These are phyloP conservation scores for Drosophila azteca DNA, from an alignment of 1,140 invertebrate species.

Conservation along the genomic window DNA sequence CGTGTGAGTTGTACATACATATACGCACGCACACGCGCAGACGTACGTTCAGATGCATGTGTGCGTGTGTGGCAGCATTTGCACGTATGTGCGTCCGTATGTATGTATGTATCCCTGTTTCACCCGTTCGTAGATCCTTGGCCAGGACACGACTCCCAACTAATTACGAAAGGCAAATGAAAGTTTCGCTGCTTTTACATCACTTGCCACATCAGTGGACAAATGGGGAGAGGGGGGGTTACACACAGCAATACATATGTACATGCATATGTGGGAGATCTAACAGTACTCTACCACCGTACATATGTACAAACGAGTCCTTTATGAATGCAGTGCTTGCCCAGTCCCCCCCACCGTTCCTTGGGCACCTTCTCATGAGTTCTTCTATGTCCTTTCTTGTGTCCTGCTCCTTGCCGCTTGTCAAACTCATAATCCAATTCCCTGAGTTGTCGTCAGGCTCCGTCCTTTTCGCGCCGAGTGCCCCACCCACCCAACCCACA, in stretches of 20 bases:
- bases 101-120: constrained; percentile 10
- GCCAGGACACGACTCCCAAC: constrained; percentile 47
- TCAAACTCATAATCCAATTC: constrained; percentile 9
- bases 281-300: too few relatives aligned
- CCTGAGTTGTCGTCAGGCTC: too few relatives aligned
- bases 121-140: constrained; percentile 6
- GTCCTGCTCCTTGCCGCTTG: not conserved
- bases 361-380: not conserved
- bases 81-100: not conserved
- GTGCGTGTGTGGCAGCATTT: not conserved
- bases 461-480: too few relatives aligned
- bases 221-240: not conserved
- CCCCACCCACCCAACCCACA: too few relatives aligned
- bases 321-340: too few relatives aligned
- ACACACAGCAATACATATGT: too few relatives aligned
- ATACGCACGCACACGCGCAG: constrained; percentile 40
- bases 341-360: too few relatives aligned
- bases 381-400: too few relatives aligned
- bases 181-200: constrained; percentile 57
- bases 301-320: not conserved
- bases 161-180: constrained; percentile 73
- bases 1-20: constrained; percentile 31
- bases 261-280: not conserved
- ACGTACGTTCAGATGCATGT: not conserved
- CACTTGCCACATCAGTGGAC: constrained; percentile 24